phyloP scores from a whole-genome alignment of 64 coral and sea anemone genomes.

The Montipora foliosa region DNA sequence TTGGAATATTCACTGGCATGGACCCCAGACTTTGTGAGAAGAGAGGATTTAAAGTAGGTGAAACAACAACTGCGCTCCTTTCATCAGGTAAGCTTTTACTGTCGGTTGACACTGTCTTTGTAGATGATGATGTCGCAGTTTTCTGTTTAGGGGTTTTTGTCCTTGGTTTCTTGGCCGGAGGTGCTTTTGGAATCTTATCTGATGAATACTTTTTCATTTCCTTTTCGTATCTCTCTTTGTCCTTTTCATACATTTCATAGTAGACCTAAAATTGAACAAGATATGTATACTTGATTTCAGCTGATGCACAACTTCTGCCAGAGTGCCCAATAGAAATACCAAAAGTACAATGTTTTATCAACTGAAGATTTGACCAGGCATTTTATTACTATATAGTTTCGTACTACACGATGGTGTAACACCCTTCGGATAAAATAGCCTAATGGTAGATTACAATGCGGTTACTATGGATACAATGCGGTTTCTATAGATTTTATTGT shows the following conservation, averaged over 20 bases:
- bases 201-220: constrained; percentile 98
- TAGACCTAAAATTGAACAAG: constrained; percentile 74
- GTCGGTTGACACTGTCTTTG: constrained; percentile 6
- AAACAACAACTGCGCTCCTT: constrained; percentile 56
- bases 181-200: constrained; percentile 81
- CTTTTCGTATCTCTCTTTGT: constrained; percentile 95
- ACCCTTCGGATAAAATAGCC: too few relatives aligned
- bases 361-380: too few relatives aligned
- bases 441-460: too few relatives aligned
- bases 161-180: constrained; percentile 75
- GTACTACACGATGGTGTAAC: too few relatives aligned
- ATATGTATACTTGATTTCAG: background rate
- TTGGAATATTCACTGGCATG: constrained; percentile 75
- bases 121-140: background rate
- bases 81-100: constrained; percentile 56
- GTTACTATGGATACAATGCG: too few relatives aligned
- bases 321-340: too few relatives aligned
- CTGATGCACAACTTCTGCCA: too few relatives aligned
- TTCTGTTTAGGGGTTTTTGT: constrained; percentile 58
- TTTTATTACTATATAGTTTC: too few relatives aligned
- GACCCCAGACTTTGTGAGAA: constrained; percentile 81
- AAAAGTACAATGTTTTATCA: too few relatives aligned
- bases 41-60: constrained; percentile 85
- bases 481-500: too few relatives aligned
- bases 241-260: constrained; percentile 99